phyloP scores from a whole-genome alignment of 2,888 invertebrate species.

The Diarsia brunnea region DNA sequence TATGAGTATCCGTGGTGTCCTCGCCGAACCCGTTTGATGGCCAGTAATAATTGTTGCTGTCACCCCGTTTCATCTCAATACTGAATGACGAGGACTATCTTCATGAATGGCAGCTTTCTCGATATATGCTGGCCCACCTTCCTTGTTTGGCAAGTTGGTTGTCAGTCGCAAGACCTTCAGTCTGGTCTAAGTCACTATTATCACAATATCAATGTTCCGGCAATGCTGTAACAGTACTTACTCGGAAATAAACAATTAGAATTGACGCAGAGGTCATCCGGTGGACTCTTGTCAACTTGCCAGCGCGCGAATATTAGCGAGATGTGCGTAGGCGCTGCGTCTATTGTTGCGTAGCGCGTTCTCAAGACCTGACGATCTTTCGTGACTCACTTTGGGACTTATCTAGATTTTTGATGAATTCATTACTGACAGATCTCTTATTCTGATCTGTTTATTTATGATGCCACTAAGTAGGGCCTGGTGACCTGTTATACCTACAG shows the following conservation, averaged over 20 bases:
- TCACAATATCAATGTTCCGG: conserved; percentile 27
- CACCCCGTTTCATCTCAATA: not conserved
- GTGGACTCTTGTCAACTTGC: conserved; percentile 72
- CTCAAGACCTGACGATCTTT: conserved; percentile 25
- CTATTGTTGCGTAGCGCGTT: conserved; percentile 62
- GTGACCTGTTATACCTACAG: no score
- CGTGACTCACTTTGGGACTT: conserved; percentile 44
- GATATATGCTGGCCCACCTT: not conserved
- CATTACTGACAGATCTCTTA: not conserved
- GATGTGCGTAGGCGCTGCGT: conserved; percentile 68
- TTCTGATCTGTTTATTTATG: not conserved
- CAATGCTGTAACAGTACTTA: conserved; percentile 47
- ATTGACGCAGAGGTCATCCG: conserved; percentile 72
- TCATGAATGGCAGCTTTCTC: not conserved
- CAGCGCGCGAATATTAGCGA: conserved; percentile 72
- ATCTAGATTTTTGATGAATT: conserved; percentile 12
- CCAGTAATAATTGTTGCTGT: not conserved
- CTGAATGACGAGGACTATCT: not conserved
- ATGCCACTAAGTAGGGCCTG: no score
- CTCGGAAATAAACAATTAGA: conserved; percentile 77
- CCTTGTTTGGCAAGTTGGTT: not conserved
- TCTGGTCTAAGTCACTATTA: not conserved
- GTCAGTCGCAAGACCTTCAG: not conserved
- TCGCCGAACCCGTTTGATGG: not conserved
- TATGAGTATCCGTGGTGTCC: no score